Evolutionary conservation across 2,113 vertebrate species (phyloP).

Genomic region (Haemorhous mexicanus): DNA sequence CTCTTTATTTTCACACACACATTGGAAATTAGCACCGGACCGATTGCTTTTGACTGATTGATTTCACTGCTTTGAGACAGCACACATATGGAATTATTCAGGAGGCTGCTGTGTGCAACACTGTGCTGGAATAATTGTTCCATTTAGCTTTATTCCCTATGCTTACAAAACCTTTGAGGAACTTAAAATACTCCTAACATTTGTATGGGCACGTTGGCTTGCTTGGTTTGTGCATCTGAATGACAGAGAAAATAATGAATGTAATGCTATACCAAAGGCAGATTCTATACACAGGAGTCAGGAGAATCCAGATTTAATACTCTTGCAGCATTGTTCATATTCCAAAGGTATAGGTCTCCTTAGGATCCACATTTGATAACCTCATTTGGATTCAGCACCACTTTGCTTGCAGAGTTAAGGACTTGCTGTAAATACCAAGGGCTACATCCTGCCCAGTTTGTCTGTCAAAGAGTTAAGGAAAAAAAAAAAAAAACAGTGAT

Average conservation of each 20-base stretch:
- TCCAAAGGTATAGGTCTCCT: not conserved
- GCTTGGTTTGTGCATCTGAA: not conserved
- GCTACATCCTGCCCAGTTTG: not conserved
- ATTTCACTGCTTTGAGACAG: not conserved
- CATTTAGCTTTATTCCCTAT: not conserved
- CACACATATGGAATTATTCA: slow-evolving; percentile 38
- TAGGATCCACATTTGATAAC: not conserved
- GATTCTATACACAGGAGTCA: not conserved
- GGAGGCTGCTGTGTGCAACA: not conserved
- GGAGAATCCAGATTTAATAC: not conserved
- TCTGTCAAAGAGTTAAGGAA: not conserved
- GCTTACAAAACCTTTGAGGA: not conserved
- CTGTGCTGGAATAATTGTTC: not conserved
- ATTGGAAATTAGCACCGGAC: not conserved
- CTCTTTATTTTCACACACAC: not conserved
- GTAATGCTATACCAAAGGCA: not conserved
- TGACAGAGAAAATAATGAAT: not conserved
- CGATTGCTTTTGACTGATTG: not conserved
- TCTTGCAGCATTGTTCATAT: not conserved
- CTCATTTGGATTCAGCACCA: not conserved
- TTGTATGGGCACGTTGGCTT: not conserved
- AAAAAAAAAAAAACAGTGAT: not conserved
- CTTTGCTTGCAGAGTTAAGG: not conserved
- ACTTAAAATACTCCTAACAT: not conserved
- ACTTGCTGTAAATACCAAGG: not conserved